A percentile compares a stretch with the other conserved stretches of the same genome.
Evolutionary conservation across 2,888 invertebrate genomes (phyloP).

Genomic region (Myopa testacea): DNA sequence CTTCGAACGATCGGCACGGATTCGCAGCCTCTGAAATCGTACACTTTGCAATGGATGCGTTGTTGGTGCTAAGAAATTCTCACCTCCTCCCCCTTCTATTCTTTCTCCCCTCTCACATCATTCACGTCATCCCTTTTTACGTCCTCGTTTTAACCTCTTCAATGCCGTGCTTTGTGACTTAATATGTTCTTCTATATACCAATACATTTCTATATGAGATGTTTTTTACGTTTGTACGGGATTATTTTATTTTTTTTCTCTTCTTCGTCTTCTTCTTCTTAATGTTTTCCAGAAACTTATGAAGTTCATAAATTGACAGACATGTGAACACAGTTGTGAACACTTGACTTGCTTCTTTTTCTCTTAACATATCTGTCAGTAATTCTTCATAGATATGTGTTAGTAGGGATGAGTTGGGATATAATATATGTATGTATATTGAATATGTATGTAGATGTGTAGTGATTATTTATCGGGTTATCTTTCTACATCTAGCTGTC

Average conservation of each 20-base stretch:
- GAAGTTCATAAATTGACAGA: conserved; percentile 33
- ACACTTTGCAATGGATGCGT: conserved; percentile 1
- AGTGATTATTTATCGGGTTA: background rate
- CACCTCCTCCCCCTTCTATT: background rate
- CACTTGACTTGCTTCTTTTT: conserved; percentile 13
- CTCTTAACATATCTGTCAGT: background rate
- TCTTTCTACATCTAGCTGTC: background rate
- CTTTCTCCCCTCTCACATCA: too few species aligned
- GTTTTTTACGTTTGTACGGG: background rate
- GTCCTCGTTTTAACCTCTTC: too few species aligned
- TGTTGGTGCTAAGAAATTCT: background rate
- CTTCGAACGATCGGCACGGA: conserved; percentile 17
- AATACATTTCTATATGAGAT: too few species aligned
- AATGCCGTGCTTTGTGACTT: too few species aligned
- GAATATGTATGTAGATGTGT: too few species aligned
- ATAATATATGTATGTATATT: too few species aligned
- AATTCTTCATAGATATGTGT: background rate
- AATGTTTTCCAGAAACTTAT: conserved; percentile 38
- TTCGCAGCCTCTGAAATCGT: conserved; percentile 12
- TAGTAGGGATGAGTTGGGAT: too few species aligned
- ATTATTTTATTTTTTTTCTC: background rate
- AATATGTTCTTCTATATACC: too few species aligned
- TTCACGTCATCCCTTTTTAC: too few species aligned
- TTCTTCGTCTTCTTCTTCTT: background rate
- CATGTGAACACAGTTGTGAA: conserved; percentile 17